A percentile compares a stretch with the other conserved stretches of the same genome.
phyloP scores from a whole-genome alignment of 2,888 invertebrate genomes.

The Eretmocerus hayati region DNA sequence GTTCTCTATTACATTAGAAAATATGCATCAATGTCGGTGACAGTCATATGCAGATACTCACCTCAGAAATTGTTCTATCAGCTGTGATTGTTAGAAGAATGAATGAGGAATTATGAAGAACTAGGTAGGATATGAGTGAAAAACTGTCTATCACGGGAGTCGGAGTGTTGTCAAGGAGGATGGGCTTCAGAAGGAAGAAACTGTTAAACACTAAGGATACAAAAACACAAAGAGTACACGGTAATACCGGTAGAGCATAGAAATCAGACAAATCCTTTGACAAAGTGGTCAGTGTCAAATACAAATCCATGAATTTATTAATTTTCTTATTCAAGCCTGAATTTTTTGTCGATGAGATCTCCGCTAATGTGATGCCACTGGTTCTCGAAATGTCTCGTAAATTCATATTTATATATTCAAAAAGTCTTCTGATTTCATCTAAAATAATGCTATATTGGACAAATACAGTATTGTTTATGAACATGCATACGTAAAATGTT shows the following conservation, averaged over 20 bases:
- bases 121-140: no score
- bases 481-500: neutral
- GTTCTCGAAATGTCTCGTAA: neutral
- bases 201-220: neutral
- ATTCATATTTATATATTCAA: neutral
- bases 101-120: neutral
- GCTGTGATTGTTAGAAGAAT: neutral
- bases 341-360: neutral
- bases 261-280: neutral
- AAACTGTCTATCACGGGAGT: no score
- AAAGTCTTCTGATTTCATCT: neutral
- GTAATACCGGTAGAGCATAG: neutral
- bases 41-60: no score
- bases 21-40: no score
- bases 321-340: neutral
- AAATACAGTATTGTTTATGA: neutral
- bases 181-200: neutral
- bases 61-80: neutral
- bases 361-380: neutral
- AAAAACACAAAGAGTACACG: neutral
- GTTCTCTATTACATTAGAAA: no score
- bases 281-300: neutral
- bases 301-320: neutral
- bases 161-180: no score
- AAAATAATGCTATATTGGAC: neutral